A percentile compares a stretch with the other conserved stretches of the same genome.
Evolutionary conservation across 2,797 vertebrate species (phyloP).

Genomic region (Gallirallus australis): DNA sequence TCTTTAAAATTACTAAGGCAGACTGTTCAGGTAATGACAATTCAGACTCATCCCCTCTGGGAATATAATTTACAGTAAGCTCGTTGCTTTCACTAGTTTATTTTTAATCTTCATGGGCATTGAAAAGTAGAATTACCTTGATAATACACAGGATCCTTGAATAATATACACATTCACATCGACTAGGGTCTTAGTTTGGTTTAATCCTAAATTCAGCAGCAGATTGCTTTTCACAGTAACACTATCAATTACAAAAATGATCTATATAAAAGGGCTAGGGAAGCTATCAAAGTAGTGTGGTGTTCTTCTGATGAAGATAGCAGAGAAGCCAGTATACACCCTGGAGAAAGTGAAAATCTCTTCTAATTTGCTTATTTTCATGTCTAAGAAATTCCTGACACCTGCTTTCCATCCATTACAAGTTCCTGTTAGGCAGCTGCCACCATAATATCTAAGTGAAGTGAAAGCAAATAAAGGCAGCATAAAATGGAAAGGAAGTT

Average conservation of each 20-base stretch:
- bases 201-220: conserved; percentile 6
- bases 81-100: conserved; percentile 2
- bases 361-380: neutral
- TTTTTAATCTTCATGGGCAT: neutral
- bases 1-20: neutral
- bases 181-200: neutral
- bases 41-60: neutral
- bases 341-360: neutral
- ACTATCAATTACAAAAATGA: neutral
- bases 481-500: neutral
- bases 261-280: neutral
- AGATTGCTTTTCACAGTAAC: neutral
- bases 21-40: neutral
- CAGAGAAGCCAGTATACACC: neutral
- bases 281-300: neutral
- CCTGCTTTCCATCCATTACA: neutral
- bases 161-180: neutral
- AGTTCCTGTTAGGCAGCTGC: neutral
- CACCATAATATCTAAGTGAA: neutral
- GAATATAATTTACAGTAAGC: neutral
- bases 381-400: neutral
- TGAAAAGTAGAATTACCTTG: neutral
- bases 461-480: neutral
- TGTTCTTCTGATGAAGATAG: neutral
- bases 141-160: conserved; percentile 26